Conservation (phyloP, 2,797 vertebrate species). For the Channa striata region DNA sequence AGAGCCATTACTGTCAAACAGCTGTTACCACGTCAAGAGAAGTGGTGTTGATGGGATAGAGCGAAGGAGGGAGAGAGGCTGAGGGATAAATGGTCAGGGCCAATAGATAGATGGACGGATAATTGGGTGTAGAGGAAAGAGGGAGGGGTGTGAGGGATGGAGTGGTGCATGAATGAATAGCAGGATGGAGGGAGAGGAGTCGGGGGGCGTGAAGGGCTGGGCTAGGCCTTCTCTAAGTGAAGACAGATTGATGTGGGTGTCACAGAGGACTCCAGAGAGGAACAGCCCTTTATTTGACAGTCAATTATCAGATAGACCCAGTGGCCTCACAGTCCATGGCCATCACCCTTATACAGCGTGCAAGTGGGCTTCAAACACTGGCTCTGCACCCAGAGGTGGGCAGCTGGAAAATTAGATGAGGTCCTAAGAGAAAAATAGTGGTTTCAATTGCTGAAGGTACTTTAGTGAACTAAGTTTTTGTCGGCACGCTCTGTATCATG, state of each 20-base stretch:
- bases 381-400: slow-evolving; percentile 41
- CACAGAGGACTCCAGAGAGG: slow-evolving; percentile 72
- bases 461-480: slow-evolving; percentile 15
- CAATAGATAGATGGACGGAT: slow-evolving; percentile 77
- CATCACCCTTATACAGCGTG: slow-evolving; percentile 41
- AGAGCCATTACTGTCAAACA: slow-evolving; percentile 86
- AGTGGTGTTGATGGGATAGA: slow-evolving; percentile 74
- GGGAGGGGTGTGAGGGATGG: slow-evolving; percentile 56
- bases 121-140: slow-evolving; percentile 69
- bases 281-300: slow-evolving; percentile 79
- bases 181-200: slow-evolving; percentile 26
- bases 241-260: slow-evolving; percentile 76
- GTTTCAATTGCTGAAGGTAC: slow-evolving; percentile 29
- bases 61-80: slow-evolving; percentile 63
- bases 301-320: slow-evolving; percentile 83
- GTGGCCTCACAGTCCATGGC: slow-evolving; percentile 66
- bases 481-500: neutral
- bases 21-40: slow-evolving; percentile 81
- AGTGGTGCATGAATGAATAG: slow-evolving; percentile 70
- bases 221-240: slow-evolving; percentile 72
- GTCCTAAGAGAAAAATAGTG: slow-evolving; percentile 30
- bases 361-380: slow-evolving; percentile 55
- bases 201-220: slow-evolving; percentile 25
- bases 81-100: slow-evolving; percentile 76
- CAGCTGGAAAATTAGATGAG: slow-evolving; percentile 43